Evolutionary conservation across 2,888 invertebrate genomes (phyloP).

Genomic region (Candidula unifasciata): DNA sequence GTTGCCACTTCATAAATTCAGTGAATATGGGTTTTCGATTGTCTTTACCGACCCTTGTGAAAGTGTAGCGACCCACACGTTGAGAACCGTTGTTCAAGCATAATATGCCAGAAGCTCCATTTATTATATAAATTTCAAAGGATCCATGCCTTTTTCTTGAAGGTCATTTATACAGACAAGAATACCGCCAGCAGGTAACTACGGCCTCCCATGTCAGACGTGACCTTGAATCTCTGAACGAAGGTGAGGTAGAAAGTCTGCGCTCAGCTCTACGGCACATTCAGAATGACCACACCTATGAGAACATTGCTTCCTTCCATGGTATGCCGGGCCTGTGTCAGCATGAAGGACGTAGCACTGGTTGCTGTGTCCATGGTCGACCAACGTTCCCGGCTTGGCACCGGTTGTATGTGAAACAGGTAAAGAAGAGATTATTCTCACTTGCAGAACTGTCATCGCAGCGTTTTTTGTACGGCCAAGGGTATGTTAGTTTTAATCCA

Average conservation of each 20-base stretch:
- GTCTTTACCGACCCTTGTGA: no score
- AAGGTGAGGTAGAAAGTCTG: slow-evolving; percentile 56
- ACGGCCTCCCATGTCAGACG: slow-evolving; percentile 53
- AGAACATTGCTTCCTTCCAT: slow-evolving; percentile 56
- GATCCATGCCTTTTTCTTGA: not conserved
- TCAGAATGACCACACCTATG: slow-evolving; percentile 53
- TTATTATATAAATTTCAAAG: no score
- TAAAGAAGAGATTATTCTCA: not conserved
- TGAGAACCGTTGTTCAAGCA: no score
- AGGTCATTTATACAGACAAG: slow-evolving; percentile 45
- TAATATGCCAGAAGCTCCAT: no score
- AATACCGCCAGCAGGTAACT: slow-evolving; percentile 39
- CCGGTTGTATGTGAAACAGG: slow-evolving; percentile 42
- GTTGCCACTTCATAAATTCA: no score
- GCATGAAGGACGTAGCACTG: slow-evolving; percentile 28
- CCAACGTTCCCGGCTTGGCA: slow-evolving; percentile 60
- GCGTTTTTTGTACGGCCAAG: no score
- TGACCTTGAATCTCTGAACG: slow-evolving; percentile 48
- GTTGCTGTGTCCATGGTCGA: slow-evolving; percentile 58
- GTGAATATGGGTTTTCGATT: no score
- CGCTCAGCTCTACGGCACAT: slow-evolving; percentile 54
- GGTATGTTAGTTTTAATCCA: no score
- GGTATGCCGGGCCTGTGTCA: slow-evolving; percentile 56
- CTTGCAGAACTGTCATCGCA: no score
- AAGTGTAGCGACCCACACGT: no score